Conservation (phyloP, 2,888 invertebrate genomes). For the Drosophila paranaensis region DNA sequence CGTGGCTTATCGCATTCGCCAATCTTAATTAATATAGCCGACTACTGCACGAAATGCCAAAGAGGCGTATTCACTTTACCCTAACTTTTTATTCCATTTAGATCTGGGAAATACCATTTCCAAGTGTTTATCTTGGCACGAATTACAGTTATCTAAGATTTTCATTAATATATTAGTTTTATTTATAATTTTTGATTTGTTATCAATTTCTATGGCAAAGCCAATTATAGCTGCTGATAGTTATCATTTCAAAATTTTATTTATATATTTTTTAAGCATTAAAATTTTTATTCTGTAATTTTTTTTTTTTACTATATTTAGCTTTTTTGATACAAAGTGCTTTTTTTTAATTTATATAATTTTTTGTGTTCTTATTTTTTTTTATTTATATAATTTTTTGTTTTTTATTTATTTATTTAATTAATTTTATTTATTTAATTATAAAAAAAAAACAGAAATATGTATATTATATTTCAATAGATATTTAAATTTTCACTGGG, state of each 20-base stretch:
- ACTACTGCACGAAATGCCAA: background rate
- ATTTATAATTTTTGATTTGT: background rate
- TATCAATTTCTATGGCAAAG: background rate
- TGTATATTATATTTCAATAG: too few relatives aligned
- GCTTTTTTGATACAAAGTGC: too few relatives aligned
- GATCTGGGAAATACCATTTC: constrained; percentile 1
- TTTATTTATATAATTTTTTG: background rate
- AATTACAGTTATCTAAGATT: background rate
- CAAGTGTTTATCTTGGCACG: background rate
- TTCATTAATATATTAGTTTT: background rate
- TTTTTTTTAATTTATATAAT: too few relatives aligned
- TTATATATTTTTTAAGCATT: background rate
- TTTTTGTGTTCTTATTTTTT: background rate
- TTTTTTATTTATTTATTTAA: background rate
- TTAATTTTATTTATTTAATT: too few relatives aligned
- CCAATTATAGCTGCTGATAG: background rate
- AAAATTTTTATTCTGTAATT: background rate
- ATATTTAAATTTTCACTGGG: too few relatives aligned
- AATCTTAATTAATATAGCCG: constrained; percentile 18
- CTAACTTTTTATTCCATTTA: background rate
- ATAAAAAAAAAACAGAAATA: too few relatives aligned
- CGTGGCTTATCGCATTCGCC: constrained; percentile 14
- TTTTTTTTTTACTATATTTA: too few relatives aligned
- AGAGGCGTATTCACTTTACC: constrained; percentile 4
- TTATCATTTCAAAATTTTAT: background rate